Evolutionary conservation across 2,797 vertebrate species (phyloP), one percentile per base, ranked within the genome.

Genomic region (Notoglanidium macrostoma): DNA sequence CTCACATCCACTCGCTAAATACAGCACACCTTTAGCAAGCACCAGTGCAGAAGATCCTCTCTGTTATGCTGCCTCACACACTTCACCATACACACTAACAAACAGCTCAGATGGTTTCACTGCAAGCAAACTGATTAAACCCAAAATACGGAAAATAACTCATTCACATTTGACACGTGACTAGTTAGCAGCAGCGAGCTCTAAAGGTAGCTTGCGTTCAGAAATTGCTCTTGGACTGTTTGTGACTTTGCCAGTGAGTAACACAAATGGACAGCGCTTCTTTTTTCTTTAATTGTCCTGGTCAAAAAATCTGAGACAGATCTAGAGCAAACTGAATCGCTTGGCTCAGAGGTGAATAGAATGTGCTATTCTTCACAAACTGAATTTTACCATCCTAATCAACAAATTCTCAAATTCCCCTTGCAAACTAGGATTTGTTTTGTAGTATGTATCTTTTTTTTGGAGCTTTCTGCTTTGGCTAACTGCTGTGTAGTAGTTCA

Each of bases 71-170:
- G 15, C 80, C 14, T 82, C 11, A 46, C 44, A 82, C 15, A 65
- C 80, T 40, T 65, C 26, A 32, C 15, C 29, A 32, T 67, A 51
- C 8, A 67, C 15, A 32, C 40, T 65, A 51, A 67, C 40, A 46
- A 29, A 67, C 80, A 51, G n/a, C 44, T 65, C 26, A 29, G 15
- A 49, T 21, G 80, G 26, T 63, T 81, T 49, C 7, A 63, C 23
- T n/a, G 23, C 40, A 63, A 63, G 59, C 35, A n/a, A n/a, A 46
- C 17, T 65, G 59, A 80, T 44, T 80, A 61, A 80, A 81, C 59
- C 57, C 79, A 46, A 46, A 81, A 81, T 2, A 46, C 19, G 6
- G 5, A 55, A 61, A 2, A 81, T 26, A 81, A 63, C 35, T 46
- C 40, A n/a, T 46, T 81, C 23, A 11, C 40, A 63, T 63, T 46